Conservation (phyloP, 64 coral and sea anemone genomes). For the Pocillopora verrucosa region DNA sequence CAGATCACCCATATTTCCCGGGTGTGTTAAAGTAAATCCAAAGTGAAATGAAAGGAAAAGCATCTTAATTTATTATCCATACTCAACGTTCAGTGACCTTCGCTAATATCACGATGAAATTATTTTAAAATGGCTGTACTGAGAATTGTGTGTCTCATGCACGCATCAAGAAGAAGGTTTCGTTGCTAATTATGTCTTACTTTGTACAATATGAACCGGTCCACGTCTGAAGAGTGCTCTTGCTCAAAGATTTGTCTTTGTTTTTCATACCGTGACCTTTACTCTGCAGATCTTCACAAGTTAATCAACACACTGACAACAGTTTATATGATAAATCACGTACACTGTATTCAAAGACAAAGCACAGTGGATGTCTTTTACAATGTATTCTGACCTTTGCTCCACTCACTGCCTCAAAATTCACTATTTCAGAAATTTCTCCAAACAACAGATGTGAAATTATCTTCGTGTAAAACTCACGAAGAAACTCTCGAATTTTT, state of each 20-base stretch:
- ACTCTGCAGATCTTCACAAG: too few relatives aligned
- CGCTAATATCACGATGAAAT: neutral
- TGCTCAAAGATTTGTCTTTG: too few relatives aligned
- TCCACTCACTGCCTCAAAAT: neutral
- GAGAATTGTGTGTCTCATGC: neutral
- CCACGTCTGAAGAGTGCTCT: too few relatives aligned
- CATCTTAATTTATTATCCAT: neutral
- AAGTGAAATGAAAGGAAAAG: neutral
- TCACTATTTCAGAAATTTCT: neutral
- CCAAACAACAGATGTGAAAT: neutral
- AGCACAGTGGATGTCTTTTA: neutral
- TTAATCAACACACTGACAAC: too few relatives aligned
- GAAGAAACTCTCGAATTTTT: neutral
- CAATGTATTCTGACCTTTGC: neutral
- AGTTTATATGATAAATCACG: neutral
- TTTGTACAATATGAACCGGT: too few relatives aligned
- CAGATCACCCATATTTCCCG: neutral
- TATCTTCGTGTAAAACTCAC: neutral
- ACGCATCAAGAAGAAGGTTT: too few relatives aligned
- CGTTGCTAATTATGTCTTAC: too few relatives aligned
- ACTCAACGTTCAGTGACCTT: neutral
- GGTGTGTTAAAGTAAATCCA: neutral
- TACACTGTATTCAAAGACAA: neutral
- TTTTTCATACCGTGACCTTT: too few relatives aligned
- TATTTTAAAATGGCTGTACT: neutral